phyloP scores from a whole-genome alignment of 2,113 vertebrate species.

The Centrocercus urophasianus region DNA sequence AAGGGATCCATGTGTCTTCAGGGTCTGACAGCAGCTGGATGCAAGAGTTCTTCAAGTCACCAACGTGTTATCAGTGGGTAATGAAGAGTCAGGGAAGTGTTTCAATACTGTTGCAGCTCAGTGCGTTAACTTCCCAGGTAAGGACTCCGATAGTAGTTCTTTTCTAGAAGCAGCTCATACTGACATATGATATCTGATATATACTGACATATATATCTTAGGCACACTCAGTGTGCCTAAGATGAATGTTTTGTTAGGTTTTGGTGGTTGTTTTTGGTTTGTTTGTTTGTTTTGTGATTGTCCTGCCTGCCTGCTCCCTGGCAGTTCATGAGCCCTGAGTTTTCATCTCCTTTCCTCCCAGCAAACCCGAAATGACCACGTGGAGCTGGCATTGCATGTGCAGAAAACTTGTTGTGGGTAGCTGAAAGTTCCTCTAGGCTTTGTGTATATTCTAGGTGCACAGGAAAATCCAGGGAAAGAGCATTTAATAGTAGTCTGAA shows the following conservation, averaged over 20 bases:
- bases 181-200: not conserved
- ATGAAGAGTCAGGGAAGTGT: not conserved
- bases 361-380: fast-evolving
- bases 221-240: not conserved
- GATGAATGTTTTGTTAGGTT: not conserved
- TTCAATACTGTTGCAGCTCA: not conserved
- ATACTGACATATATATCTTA: too few species aligned
- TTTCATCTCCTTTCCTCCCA: not conserved
- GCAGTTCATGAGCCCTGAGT: not conserved
- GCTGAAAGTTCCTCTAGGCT: not conserved
- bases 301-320: not conserved
- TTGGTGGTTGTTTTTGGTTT: not conserved
- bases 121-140: not conserved
- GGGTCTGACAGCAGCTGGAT: not conserved
- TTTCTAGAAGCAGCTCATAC: not conserved
- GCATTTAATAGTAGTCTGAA: not conserved
- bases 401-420: not conserved
- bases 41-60: not conserved
- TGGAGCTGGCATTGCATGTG: not conserved
- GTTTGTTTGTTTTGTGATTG: not conserved
- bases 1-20: not conserved
- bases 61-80: not conserved
- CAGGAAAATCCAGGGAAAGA: not conserved
- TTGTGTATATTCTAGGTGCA: not conserved
- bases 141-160: not conserved